Evolutionary conservation across 2,888 invertebrate species (phyloP).

Genomic region (Heliconius aoede): DNA sequence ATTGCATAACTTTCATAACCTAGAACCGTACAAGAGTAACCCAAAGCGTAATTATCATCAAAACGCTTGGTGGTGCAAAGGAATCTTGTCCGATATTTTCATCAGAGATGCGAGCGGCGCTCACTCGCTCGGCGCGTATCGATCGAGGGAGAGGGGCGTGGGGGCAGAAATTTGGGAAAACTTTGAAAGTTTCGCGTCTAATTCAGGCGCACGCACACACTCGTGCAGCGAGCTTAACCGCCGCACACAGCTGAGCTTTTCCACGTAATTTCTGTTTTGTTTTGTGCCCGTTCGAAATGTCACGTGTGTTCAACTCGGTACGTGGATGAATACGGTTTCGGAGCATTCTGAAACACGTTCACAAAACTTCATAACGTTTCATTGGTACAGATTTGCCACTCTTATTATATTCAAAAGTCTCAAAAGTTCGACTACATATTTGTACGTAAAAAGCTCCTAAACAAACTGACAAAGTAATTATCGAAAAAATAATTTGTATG

Average conservation of each 20-base stretch:
- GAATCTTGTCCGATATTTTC: slow-evolving; percentile 81
- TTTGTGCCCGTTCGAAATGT: slow-evolving; percentile 74
- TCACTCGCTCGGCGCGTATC: slow-evolving; percentile 77
- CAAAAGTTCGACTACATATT: no score
- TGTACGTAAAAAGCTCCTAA: background rate
- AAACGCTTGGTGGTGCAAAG: slow-evolving; percentile 70
- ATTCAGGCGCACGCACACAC: slow-evolving; percentile 84
- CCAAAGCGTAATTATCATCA: slow-evolving; percentile 62
- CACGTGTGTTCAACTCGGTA: slow-evolving; percentile 68
- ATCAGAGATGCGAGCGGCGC: slow-evolving; percentile 70
- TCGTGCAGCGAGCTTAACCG: slow-evolving; percentile 63
- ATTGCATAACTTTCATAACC: background rate
- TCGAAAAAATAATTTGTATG: no score
- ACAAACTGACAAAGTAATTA: no score
- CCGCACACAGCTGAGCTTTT: slow-evolving; percentile 63
- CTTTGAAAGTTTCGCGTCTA: slow-evolving; percentile 84
- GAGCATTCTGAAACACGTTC: slow-evolving; percentile 53
- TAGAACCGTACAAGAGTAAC: slow-evolving; percentile 53
- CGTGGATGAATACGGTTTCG: slow-evolving; percentile 44
- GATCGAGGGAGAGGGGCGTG: slow-evolving; percentile 69
- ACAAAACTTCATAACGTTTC: slow-evolving; percentile 39
- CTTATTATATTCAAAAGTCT: slow-evolving; percentile 13
- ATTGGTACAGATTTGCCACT: slow-evolving; percentile 30
- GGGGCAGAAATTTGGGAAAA: slow-evolving; percentile 83
- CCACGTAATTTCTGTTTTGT: slow-evolving; percentile 77